A percentile compares a stretch with the other conserved stretches of the same genome.
These are phyloP conservation scores for Heliconius himera DNA, from an alignment of 1,140 invertebrate species.

Conservation along the genomic window DNA sequence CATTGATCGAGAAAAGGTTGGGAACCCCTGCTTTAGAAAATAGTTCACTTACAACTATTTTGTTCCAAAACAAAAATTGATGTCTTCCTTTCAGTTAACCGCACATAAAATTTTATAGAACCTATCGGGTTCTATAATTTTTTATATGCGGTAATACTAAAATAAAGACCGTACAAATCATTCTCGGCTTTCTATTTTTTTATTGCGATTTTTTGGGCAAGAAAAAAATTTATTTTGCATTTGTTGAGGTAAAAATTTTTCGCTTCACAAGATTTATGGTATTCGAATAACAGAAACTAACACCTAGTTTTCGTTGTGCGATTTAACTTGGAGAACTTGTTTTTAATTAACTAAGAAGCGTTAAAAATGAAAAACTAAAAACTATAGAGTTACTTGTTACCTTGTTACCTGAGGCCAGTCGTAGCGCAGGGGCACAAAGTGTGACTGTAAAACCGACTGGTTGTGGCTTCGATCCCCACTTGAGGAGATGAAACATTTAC, in stretches of 20 bases:
- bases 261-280: not conserved
- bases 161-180: not conserved
- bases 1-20: no score
- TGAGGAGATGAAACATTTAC: no score
- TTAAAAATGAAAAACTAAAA: not conserved
- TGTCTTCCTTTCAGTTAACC: conserved; percentile 5
- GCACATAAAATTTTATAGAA: not conserved
- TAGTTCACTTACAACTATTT: not conserved
- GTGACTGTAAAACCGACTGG: no score
- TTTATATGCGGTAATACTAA: not conserved
- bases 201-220: not conserved
- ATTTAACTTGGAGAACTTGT: not conserved
- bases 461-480: no score
- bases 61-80: not conserved
- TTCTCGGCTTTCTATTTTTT: not conserved
- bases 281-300: not conserved
- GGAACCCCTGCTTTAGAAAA: not conserved
- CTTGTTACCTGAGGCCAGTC: no score
- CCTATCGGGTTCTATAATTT: no score
- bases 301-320: not conserved
- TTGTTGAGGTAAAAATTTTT: not conserved
- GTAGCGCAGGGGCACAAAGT: no score
- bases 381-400: no score
- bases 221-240: not conserved
- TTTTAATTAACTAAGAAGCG: not conserved